These are phyloP conservation scores for Armadillidium nasatum DNA, from an alignment of 1,140 invertebrate genomes.

Conservation along the genomic window DNA sequence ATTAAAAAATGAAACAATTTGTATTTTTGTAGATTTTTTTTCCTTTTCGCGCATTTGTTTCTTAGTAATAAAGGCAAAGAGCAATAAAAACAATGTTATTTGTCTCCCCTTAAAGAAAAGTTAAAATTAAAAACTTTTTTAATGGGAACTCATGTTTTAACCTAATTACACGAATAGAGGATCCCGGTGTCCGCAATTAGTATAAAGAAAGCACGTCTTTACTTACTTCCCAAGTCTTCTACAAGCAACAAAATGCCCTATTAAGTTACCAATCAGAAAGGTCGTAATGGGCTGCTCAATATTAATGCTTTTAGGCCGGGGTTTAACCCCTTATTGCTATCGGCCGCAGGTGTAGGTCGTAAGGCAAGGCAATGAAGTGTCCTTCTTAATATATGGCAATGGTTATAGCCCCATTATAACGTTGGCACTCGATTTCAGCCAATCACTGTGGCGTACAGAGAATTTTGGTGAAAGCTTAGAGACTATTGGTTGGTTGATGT, in stretches of 20 bases:
- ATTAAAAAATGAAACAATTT: no score
- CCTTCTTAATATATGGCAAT: constrained; percentile 4
- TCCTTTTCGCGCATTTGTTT: no score
- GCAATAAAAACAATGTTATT: no score
- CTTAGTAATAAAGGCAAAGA: no score
- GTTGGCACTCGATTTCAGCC: constrained; percentile 10
- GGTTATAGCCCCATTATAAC: constrained; percentile 4
- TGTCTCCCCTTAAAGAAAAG: no score
- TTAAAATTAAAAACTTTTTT: no score
- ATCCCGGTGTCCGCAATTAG: not conserved
- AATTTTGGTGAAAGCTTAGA: not conserved
- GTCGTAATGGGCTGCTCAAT: constrained; percentile 1
- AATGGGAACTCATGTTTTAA: not conserved
- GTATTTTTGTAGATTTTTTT: no score
- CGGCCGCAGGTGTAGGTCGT: not conserved
- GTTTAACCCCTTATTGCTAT: constrained; percentile 1
- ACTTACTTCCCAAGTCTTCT: constrained; percentile 3
- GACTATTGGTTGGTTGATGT: constrained; percentile 1
- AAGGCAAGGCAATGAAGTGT: not conserved
- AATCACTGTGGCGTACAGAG: not conserved
- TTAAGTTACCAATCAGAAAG: not conserved
- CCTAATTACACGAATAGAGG: not conserved
- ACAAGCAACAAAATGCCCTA: not conserved
- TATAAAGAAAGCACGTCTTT: not conserved
- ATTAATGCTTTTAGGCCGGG: not conserved